Evolutionary conservation across 2,113 vertebrate genomes (phyloP), one percentile per base, ranked within the genome.

Genomic region (Buteo buteo): DNA sequence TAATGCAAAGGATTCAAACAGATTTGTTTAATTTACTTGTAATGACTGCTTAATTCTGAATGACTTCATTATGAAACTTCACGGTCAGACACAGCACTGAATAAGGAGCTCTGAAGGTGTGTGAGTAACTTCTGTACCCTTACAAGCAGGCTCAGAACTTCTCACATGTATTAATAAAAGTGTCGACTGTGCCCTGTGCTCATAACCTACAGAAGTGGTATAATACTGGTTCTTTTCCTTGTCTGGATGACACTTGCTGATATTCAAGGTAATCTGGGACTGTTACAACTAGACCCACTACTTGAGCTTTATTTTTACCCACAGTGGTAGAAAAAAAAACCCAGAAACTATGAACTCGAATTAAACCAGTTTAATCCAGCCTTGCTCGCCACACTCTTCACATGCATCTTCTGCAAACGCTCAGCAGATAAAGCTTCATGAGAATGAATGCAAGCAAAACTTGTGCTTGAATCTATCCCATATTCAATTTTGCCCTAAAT

Each of bases 391-490:
- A 42, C 36, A 42, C 28, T 66, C 47, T 58, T 58, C 32, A 25
- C 2, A 1, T 15, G 22, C 11, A 36, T 36, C 66, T 79, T 71
- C 42, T 66, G 21, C 42, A 67, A 67, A 79, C 0, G 0, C 19
- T 66, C 42, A 42, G 34, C 21, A 70, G 45, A 28, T 54, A 14
- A 89, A 83, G 22, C n/a, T 76, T 34, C 29, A 10, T 13, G 15
- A 79, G 25, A 88, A 88, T 9, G 11, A 64, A 42, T 20, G 29
- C 42, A 32, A 82, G 20, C 25, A 85, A 50, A 95, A 61, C 55
- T 58, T 31, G 21, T 57, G 40, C 55, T 82, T 54, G 16, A 84
- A 64, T 50, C 22, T 32, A 42, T 21, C 14, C 34, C 1, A 0
- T 36, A 13, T 34, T 81, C 36, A 62, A 2, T 40, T 82, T 52